Conservation (phyloP, 1,140 invertebrate species). For the Trialeurodes vaporariorum region DNA sequence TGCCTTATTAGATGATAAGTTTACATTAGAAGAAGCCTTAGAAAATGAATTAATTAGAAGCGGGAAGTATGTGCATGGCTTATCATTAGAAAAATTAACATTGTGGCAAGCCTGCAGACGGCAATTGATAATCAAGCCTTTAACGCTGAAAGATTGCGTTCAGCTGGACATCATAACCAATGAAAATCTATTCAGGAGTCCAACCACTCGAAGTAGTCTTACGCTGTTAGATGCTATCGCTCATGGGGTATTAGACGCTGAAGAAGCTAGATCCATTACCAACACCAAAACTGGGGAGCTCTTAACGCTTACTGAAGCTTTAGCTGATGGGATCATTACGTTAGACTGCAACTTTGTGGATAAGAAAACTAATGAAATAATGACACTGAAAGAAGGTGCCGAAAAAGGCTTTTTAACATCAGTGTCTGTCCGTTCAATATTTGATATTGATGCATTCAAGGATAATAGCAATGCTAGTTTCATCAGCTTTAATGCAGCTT, state of each 20-base stretch:
- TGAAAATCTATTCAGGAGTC: slow-evolving; percentile 63
- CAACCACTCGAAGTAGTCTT: slow-evolving; percentile 57
- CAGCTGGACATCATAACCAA: slow-evolving; percentile 70
- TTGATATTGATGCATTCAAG: slow-evolving; percentile 83
- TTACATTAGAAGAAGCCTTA: slow-evolving; percentile 70
- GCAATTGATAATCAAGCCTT: slow-evolving; percentile 70
- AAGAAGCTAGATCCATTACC: slow-evolving; percentile 67
- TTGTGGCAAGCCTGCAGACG: slow-evolving; percentile 67
- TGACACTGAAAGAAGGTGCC: slow-evolving; percentile 64
- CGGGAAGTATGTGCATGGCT: slow-evolving; percentile 62
- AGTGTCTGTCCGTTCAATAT: slow-evolving; percentile 74
- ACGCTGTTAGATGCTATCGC: slow-evolving; percentile 72
- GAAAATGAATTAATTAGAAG: slow-evolving; percentile 60
- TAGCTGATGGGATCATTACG: slow-evolving; percentile 62
- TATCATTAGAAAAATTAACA: slow-evolving; percentile 57
- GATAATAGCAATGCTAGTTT: slow-evolving; percentile 65
- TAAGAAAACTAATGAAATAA: slow-evolving; percentile 51
- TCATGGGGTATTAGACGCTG: slow-evolving; percentile 71
- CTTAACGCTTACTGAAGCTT: slow-evolving; percentile 69
- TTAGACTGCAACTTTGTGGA: slow-evolving; percentile 60
- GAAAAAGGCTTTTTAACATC: slow-evolving; percentile 78
- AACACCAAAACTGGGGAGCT: slow-evolving; percentile 66
- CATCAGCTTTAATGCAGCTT: slow-evolving; percentile 75
- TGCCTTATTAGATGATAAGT: slow-evolving; percentile 57
- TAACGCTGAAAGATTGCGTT: slow-evolving; percentile 76